A percentile compares a stretch with the other conserved stretches of the same genome.
These are phyloP conservation scores for Pristionchus entomophagus DNA, from an alignment of 2,888 invertebrate species.

Conservation along the genomic window DNA sequence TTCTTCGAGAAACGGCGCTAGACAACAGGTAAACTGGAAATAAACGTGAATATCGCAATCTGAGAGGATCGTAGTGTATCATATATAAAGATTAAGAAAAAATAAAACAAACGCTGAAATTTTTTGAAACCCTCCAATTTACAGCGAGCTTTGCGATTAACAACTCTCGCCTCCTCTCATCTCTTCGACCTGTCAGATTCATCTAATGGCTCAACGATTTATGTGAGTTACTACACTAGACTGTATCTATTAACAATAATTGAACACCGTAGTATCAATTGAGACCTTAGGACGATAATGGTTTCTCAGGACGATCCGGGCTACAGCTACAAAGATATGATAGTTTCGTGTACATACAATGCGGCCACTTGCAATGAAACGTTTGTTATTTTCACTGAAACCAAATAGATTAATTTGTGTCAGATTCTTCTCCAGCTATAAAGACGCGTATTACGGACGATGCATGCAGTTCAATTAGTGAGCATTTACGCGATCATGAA, in stretches of 20 bases:
- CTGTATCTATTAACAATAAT: background rate
- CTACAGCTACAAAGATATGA: conserved; percentile 68
- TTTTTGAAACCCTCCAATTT: too few relatives aligned
- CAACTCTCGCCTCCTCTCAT: background rate
- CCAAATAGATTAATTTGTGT: background rate
- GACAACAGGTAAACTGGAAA: conserved; percentile 25
- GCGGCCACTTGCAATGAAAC: conserved; percentile 67
- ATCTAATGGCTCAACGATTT: background rate
- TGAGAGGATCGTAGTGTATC: too few relatives aligned
- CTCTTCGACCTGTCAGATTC: background rate
- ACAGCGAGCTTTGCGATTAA: background rate
- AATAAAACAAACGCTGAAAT: too few relatives aligned
- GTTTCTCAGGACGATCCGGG: conserved; percentile 46
- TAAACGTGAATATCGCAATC: background rate
- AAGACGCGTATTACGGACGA: background rate
- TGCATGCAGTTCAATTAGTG: conserved; percentile 16
- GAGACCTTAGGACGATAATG: too few relatives aligned
- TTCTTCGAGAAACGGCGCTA: background rate
- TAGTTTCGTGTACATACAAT: conserved; percentile 73
- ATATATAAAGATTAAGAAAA: too few relatives aligned
- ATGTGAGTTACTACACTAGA: background rate
- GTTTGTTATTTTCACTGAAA: conserved; percentile 49
- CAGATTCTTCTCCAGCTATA: background rate
- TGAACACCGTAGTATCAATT: background rate
- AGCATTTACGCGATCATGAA: too few relatives aligned